Base-by-base conservation (phyloP, 2,113 vertebrate species). In the Piaya cayana region DNA sequence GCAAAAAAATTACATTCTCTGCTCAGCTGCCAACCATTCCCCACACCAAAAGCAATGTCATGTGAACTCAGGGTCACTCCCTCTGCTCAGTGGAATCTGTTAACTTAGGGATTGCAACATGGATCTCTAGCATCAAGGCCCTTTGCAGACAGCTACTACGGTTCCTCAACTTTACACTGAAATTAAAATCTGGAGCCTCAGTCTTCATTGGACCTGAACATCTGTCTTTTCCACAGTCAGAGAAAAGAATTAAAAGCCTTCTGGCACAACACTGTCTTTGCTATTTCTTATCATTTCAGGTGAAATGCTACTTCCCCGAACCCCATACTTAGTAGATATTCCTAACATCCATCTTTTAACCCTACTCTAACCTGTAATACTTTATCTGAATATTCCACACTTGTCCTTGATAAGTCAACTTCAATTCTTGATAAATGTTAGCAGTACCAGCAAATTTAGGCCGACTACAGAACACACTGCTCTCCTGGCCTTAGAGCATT, bases 1-100 rank as follows among this genome's bases (percentile, higher is more conserved):
- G 47, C 15, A 85, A 93, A 94, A 74, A 75, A 52, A 12, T 16
- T 36, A 58, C 82, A 87, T 82, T 70, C 42, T 76, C n/a, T 62
- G 58, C 76, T 88, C 67, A 90, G 79, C 82, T 82, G 81, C 88
- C 90, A 86, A 45, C 50, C n/a, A 10, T 62, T 94, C 45, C 71
- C 59, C 42, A 55, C 0, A 8, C 55, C 5, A 11, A 69, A 64
- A 93, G 63, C n/a, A 86, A 72, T 77, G 50, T 62, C 75, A 58
- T 1, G 0, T 50, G 67, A 82, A 76, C 82, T 53, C 30, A 13
- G 71, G 75, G 78, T 91, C 78, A 72, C 0, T 0, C 58, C 67
- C 43, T 37, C 25, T 20, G 81, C 70, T 82, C 1, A 0, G 49
- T 64, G 27, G 70, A 80, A 50, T 65, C 71, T 82, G 39, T 65